These are phyloP conservation scores for Diplodus sargus DNA, from an alignment of 2,797 vertebrate genomes.

Conservation along the genomic window DNA sequence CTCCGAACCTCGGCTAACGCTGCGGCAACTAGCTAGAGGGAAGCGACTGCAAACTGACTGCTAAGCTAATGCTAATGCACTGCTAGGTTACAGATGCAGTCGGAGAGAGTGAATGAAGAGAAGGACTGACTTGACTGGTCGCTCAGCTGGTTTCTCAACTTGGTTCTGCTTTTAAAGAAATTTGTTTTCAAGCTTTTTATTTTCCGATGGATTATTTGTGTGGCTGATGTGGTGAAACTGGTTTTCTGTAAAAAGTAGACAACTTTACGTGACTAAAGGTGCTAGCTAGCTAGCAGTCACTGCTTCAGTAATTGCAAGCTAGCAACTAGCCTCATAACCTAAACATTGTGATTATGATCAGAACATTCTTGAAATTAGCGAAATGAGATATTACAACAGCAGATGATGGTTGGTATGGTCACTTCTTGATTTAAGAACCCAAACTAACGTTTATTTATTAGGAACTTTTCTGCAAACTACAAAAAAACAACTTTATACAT, in stretches of 20 bases:
- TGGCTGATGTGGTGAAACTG: conserved; percentile 44
- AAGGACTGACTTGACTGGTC: conserved; percentile 23
- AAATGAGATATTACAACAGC: background rate
- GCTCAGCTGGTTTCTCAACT: conserved; percentile 29
- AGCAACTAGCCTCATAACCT: conserved; percentile 3
- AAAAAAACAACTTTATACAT: background rate
- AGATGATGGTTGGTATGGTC: background rate
- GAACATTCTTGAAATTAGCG: background rate
- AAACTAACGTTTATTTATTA: background rate
- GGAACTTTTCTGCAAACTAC: background rate
- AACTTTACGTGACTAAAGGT: background rate
- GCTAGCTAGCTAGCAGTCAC: background rate
- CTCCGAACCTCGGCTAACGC: conserved; percentile 71
- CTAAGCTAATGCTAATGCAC: conserved; percentile 40
- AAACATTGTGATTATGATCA: background rate
- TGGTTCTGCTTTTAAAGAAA: conserved; percentile 51
- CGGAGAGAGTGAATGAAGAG: conserved; percentile 19
- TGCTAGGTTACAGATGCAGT: conserved; percentile 55
- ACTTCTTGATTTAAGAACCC: background rate
- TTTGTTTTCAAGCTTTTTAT: conserved; percentile 33
- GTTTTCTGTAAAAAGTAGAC: conserved; percentile 32
- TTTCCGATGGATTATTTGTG: conserved; percentile 27
- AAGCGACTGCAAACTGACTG: conserved; percentile 37
- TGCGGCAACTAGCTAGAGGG: conserved; percentile 5
- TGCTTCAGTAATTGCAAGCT: background rate